These are phyloP conservation scores for Pterostichus niger DNA, from an alignment of 2,888 invertebrate genomes.

Conservation along the genomic window DNA sequence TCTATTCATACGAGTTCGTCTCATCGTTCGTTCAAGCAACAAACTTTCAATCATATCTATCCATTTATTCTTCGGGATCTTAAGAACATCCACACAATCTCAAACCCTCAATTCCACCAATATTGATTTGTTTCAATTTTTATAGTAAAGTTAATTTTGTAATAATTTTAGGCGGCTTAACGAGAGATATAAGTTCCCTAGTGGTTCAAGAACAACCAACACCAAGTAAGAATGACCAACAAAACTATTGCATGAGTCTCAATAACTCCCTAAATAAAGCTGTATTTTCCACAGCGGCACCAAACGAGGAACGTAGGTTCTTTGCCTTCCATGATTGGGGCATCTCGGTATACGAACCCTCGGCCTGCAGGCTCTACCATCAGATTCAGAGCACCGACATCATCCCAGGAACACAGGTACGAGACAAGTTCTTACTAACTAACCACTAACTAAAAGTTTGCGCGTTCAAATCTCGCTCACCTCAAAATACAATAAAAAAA, in stretches of 20 bases:
- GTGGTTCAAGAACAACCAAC: conserved; percentile 86
- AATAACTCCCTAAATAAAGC: conserved; percentile 45
- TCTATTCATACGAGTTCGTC: no score
- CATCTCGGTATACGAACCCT: conserved; percentile 86
- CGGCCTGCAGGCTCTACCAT: conserved; percentile 84
- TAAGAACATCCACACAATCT: no score
- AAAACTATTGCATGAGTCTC: conserved; percentile 49
- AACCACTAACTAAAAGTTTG: no score
- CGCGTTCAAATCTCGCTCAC: no score
- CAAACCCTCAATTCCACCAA: no score
- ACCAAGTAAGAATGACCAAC: conserved; percentile 79
- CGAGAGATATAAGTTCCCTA: conserved; percentile 85
- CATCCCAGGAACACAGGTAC: conserved; percentile 84
- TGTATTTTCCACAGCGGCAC: conserved; percentile 76
- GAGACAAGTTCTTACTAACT: not conserved
- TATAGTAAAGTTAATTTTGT: not conserved
- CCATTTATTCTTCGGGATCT: no score
- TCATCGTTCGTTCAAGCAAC: no score
- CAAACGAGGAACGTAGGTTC: conserved; percentile 83
- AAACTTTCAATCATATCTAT: no score
- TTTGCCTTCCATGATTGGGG: conserved; percentile 89
- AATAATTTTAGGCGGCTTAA: conserved; percentile 78
- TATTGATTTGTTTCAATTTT: no score
- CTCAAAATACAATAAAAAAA: no score
- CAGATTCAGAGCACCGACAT: conserved; percentile 85